Base-by-base conservation (phyloP, 2,113 vertebrate species). In the Nerophis lumbriciformis region DNA sequence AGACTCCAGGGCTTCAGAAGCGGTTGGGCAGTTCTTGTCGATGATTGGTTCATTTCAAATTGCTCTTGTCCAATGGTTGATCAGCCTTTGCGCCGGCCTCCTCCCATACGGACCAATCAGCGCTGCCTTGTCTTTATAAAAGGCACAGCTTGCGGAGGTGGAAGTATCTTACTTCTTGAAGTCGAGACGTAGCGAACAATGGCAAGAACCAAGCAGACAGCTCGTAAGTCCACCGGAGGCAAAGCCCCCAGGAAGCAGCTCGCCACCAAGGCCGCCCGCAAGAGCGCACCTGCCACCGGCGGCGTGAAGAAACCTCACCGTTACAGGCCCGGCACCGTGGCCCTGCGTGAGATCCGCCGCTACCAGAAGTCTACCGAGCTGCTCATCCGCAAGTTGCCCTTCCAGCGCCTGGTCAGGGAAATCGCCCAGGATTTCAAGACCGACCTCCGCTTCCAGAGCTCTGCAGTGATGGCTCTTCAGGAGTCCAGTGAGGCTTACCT, bases 401-500 rank as follows among this genome's bases (percentile, higher is more conserved):
- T 84, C 72, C 79, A 84, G 69, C 82, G 79, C 10, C 74, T 84
- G 62, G 82, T 81, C 1, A 7, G 82, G 2, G 82, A 84, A 8
- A 84, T 84, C 65, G 74, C 82, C 48, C 82, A 84, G 70, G 78
- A 83, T 12, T 83, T 83, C 54, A 83, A 83, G 59, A 83, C 81
- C 5, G 81, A 83, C 61, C 79, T 84, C 19, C 82, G 82, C 59
- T 84, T 84, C 77, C 82, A 84, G 82, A 84, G 79, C 75, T 82
- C 82, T 0, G 79, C 82, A 0, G 80, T 84, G 48, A 82, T 82
- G 82, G 82, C 82, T 45, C 70, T 88, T 66, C 83, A 91, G 88
- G 90, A 91, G 82, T 81, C 88, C 39, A 89, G 89, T 47, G 89
- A 91, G 88, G 90, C 90, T 0, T 91, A 91, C 70, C 80, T 91